Percentiles rank a stretch among this genome's conserved stretches.
These are phyloP conservation scores for Euplexia lucipara DNA, from an alignment of 2,888 invertebrate species.

Conservation along the genomic window DNA sequence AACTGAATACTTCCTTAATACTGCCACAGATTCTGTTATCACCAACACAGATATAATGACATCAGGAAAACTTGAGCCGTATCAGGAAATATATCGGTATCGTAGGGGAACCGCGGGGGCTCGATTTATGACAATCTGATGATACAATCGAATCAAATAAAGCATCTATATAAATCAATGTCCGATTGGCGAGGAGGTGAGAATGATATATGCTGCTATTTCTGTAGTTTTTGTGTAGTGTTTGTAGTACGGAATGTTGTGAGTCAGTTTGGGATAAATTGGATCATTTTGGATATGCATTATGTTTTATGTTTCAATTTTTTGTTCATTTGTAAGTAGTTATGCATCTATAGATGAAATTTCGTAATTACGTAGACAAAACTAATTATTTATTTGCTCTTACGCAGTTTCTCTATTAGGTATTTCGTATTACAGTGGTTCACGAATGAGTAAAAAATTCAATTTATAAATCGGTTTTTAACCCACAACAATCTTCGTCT, in stretches of 20 bases:
- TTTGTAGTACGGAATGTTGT: constrained; percentile 18
- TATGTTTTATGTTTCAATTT: too few species aligned
- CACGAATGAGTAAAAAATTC: constrained; percentile 20
- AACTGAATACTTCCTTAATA: constrained; percentile 72
- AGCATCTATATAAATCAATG: constrained; percentile 89
- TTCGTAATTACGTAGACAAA: too few species aligned
- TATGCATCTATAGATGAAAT: too few species aligned
- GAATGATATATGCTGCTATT: constrained; percentile 74
- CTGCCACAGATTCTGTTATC: constrained; percentile 81
- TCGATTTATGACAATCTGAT: constrained; percentile 90
- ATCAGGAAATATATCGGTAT: constrained; percentile 76
- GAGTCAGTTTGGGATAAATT: constrained; percentile 33
- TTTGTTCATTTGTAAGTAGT: too few species aligned
- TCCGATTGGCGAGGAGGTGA: constrained; percentile 82
- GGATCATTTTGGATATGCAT: not conserved
- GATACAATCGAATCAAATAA: constrained; percentile 91
- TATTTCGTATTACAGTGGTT: too few species aligned
- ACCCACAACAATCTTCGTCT: constrained; percentile 16
- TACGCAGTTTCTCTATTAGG: not conserved
- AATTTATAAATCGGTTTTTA: constrained; percentile 20
- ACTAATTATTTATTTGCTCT: too few species aligned
- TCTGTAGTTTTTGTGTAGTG: constrained; percentile 52
- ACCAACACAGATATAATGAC: constrained; percentile 86
- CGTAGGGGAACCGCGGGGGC: constrained; percentile 69
- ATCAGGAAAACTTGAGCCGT: constrained; percentile 83